phyloP scores from a whole-genome alignment of 92 coral and sea anemone genomes.

The Porites rus region DNA sequence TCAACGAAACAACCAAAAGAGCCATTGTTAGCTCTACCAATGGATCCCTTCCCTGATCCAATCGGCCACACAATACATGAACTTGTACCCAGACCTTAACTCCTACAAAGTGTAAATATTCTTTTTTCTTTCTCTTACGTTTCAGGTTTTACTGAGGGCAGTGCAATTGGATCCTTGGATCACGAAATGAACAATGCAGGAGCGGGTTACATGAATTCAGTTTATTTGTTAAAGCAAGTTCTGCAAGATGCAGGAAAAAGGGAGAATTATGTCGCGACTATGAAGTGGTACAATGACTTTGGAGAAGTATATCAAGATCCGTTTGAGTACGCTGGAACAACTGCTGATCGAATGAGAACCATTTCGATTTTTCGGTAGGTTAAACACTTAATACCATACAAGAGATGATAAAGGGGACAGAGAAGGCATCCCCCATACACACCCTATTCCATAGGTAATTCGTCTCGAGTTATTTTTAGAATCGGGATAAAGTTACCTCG shows the following conservation, averaged over 20 bases:
- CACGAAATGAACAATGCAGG: conserved; percentile 64
- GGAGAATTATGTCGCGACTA: conserved; percentile 1
- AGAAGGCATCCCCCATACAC: too few species aligned
- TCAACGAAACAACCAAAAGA: too few species aligned
- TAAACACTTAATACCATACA: background rate
- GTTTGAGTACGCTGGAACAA: conserved; percentile 61
- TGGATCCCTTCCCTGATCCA: too few species aligned
- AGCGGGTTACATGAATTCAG: conserved; percentile 58
- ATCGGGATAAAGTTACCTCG: too few species aligned
- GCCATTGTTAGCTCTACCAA: too few species aligned
- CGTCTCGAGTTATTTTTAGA: too few species aligned
- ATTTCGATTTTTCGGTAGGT: conserved; percentile 46
- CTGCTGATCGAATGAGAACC: conserved; percentile 76
- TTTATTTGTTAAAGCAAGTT: conserved; percentile 44
- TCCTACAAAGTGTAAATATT: too few species aligned
- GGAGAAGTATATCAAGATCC: conserved; percentile 51
- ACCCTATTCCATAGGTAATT: too few species aligned
- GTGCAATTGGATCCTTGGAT: conserved; percentile 61
- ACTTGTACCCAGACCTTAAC: too few species aligned
- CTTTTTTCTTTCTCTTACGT: background rate
- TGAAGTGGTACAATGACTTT: conserved; percentile 57
- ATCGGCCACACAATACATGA: too few species aligned
- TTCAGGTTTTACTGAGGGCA: conserved; percentile 51
- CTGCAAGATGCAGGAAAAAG: conserved; percentile 16
- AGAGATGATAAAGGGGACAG: too few species aligned